Evolutionary conservation across 1,140 invertebrate species (phyloP).

Genomic region (Brachionus manjavacas): DNA sequence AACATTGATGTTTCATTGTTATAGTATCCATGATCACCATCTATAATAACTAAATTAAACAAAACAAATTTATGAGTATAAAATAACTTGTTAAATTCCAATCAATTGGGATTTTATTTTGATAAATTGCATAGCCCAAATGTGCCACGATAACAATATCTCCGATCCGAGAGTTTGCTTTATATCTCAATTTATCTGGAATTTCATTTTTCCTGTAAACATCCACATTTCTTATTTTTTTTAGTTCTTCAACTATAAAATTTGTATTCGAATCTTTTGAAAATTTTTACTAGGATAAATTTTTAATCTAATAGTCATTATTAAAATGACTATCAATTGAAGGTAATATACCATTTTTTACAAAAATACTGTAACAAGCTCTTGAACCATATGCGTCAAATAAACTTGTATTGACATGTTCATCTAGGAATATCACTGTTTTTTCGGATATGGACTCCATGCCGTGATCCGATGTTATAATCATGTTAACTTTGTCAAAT

Average conservation of each 20-base stretch:
- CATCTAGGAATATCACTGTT: constrained; percentile 27
- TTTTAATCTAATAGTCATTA: no score
- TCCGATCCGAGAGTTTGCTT: constrained; percentile 60
- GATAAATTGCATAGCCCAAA: constrained; percentile 32
- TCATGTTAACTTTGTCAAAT: constrained; percentile 47
- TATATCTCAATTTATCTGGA: constrained; percentile 63
- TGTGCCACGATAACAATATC: constrained; percentile 44
- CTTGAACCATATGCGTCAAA: constrained; percentile 25
- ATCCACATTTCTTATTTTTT: constrained; percentile 57
- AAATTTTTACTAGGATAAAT: constrained; percentile 46
- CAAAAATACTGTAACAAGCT: constrained; percentile 23
- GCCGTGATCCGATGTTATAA: constrained; percentile 46
- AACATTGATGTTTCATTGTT: constrained; percentile 63
- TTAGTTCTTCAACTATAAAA: constrained; percentile 60
- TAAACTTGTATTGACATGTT: constrained; percentile 7
- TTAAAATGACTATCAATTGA: background rate
- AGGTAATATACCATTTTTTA: background rate
- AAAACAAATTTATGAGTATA: background rate
- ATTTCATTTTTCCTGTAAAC: constrained; percentile 63
- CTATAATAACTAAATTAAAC: background rate
- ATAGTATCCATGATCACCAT: constrained; percentile 67
- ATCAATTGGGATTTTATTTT: background rate
- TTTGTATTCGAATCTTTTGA: constrained; percentile 58
- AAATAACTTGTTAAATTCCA: constrained; percentile 27
- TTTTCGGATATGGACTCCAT: constrained; percentile 42